Base-by-base conservation (phyloP, 2,888 invertebrate genomes). In the Spodoptera exigua region DNA sequence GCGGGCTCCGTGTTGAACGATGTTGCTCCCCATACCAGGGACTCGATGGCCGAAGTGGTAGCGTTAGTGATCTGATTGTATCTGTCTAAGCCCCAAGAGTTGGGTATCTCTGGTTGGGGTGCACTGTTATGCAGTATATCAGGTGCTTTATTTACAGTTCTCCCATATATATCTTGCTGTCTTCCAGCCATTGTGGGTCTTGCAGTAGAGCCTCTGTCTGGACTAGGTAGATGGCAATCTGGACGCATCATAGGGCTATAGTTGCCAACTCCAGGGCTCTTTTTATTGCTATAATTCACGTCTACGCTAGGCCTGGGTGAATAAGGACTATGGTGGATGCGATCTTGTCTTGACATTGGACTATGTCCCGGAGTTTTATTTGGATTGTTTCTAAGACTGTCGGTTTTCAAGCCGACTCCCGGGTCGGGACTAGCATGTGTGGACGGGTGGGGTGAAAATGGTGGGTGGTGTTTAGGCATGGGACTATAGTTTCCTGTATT, bases 401-500 rank as follows among this genome's bases (percentile, higher is more conserved):
- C 93, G 36, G 78, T 81, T 64, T 93, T 93, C 35, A 89, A 82
- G 2, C 88, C 88, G 2, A 89, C 67, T 11, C 91, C 91, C 5
- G 91, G 85, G 56, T 93, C 94, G 18, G 94, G 94, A 60, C 94
- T 93, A 4, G 90, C 80, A 78, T 93, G 94, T 1, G 92, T 90
- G 32, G 93, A 88, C 7, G 93, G 90, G 61, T 89, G 94, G 2
- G 94, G 93, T 0, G 94, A 94, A 73, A 90, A 94, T 3, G 93
- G 91, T 5, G 91, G 86, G 55, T 91, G 92, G 48, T 94, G 93
- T 81, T 94, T 94, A 13, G 93, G 89, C 90, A 94, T 91, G 1
- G 94, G 93, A 69, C 94, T 94, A 52, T 84, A 94, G 71, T 85
- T 90, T n/a, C 92, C 94, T 0, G 91, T 82, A 70, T 93, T 93